Conservation (phyloP, 92 coral and sea anemone species). For the Metridium senile region DNA sequence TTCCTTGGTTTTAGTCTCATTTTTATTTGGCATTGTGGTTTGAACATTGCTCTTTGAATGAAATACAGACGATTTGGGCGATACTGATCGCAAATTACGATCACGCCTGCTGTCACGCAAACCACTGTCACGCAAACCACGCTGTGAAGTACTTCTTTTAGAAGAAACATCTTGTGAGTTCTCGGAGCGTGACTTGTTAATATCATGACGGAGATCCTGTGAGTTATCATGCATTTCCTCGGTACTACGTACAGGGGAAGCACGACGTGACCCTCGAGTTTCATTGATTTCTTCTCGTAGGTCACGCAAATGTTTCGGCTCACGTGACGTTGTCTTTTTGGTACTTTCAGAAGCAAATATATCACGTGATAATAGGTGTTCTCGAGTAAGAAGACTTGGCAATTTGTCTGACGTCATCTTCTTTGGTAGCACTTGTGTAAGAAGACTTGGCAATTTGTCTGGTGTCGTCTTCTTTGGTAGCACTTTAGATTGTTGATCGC, state of each 20-base stretch:
- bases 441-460: constrained; percentile 5
- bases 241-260: too few relatives aligned
- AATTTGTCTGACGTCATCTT: neutral
- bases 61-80: neutral
- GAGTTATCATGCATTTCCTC: neutral
- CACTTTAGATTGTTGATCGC: neutral
- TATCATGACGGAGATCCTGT: constrained; percentile 14
- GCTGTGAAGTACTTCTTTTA: neutral
- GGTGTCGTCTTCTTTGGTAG: neutral
- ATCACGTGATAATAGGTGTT: constrained; percentile 21
- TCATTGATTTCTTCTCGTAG: constrained; percentile 16
- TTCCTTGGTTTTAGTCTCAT: neutral
- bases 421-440: neutral
- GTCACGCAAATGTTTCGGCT: constrained; percentile 12
- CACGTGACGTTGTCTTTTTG: neutral
- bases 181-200: constrained; percentile 10
- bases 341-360: constrained; percentile 2
- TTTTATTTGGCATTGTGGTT: neutral
- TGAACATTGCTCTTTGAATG: neutral
- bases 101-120: constrained; percentile 5
- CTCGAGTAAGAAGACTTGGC: constrained; percentile 18
- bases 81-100: neutral
- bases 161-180: neutral
- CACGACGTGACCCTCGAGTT: constrained; percentile 4
- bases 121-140: constrained; percentile 1